Conservation (phyloP, 1,140 invertebrate genomes). For the Polypedilum pembai region DNA sequence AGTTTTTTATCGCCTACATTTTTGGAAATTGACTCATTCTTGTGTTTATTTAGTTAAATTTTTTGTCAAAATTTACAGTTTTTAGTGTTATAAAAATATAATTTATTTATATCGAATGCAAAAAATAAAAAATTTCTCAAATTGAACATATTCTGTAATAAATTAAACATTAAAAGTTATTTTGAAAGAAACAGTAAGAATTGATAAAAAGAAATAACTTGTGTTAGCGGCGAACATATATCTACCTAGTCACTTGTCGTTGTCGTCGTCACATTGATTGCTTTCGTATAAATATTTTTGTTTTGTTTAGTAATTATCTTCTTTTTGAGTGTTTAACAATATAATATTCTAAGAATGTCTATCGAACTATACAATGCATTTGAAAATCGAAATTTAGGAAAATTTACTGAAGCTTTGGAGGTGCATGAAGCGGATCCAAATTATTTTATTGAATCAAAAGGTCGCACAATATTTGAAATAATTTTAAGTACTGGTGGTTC, state of each 20-base stretch:
- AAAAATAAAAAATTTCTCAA: neutral
- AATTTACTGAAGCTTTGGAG: neutral
- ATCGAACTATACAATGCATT: neutral
- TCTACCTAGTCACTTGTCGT: neutral
- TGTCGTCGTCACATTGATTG: constrained; percentile 15
- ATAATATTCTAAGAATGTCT: neutral
- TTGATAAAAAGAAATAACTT: neutral
- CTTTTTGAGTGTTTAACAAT: neutral
- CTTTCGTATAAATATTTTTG: neutral
- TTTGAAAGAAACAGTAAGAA: neutral
- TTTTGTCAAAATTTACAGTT: neutral
- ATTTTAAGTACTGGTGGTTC: neutral
- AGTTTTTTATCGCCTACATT: constrained; percentile 16
- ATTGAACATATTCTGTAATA: neutral
- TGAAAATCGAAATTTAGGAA: neutral
- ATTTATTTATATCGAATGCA: neutral
- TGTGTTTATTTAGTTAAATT: neutral
- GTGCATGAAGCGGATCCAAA: constrained; percentile 14
- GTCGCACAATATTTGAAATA: neutral
- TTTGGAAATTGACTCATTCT: constrained; percentile 8
- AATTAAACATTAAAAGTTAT: neutral
- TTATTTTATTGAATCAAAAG: constrained; percentile 2
- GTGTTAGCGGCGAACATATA: neutral
- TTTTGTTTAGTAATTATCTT: constrained; percentile 8
- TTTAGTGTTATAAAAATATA: neutral